Percentiles rank a stretch among this genome's conserved stretches.
These are phyloP conservation scores for Dinocampus coccinellae DNA, from an alignment of 2,888 invertebrate species.

Conservation along the genomic window DNA sequence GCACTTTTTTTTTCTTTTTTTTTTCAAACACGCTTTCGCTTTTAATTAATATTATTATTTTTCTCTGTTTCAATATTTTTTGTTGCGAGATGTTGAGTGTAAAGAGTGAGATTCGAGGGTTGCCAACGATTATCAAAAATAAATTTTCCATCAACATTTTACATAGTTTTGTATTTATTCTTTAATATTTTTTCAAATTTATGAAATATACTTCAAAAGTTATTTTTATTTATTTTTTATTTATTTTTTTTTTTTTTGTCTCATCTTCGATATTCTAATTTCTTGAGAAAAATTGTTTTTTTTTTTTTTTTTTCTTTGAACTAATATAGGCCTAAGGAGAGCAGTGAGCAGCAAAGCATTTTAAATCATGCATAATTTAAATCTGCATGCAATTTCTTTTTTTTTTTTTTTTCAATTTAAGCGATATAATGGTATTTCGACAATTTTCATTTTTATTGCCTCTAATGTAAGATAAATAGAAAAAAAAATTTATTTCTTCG, in stretches of 20 bases:
- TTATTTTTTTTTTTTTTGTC: constrained; percentile 10
- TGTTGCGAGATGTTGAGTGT: constrained; percentile 18
- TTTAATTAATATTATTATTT: not conserved
- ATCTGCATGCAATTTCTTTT: constrained; percentile 59
- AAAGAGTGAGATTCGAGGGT: constrained; percentile 18
- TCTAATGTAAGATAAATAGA: not conserved
- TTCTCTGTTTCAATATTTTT: not conserved
- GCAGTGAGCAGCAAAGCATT: constrained; percentile 67
- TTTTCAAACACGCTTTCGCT: constrained; percentile 13
- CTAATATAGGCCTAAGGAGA: constrained; percentile 35
- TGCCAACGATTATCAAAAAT: constrained; percentile 19
- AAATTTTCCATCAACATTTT: not conserved
- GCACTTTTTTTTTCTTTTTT: constrained; percentile 17
- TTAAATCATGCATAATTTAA: constrained; percentile 65
- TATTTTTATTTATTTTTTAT: too few relatives aligned
- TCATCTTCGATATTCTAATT: not conserved
- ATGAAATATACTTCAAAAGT: too few relatives aligned
- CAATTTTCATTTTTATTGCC: constrained; percentile 29
- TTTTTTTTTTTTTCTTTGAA: not conserved
- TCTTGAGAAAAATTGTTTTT: constrained; percentile 5
- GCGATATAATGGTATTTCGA: constrained; percentile 36
- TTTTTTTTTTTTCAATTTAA: not conserved
- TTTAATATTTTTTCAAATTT: constrained; percentile 4
- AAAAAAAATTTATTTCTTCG: not conserved
- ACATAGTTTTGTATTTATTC: not conserved